Evolutionary conservation across 2,113 vertebrate genomes (phyloP), one percentile per base, ranked within the genome.

Genomic region (Craseonycteris thonglongyai): DNA sequence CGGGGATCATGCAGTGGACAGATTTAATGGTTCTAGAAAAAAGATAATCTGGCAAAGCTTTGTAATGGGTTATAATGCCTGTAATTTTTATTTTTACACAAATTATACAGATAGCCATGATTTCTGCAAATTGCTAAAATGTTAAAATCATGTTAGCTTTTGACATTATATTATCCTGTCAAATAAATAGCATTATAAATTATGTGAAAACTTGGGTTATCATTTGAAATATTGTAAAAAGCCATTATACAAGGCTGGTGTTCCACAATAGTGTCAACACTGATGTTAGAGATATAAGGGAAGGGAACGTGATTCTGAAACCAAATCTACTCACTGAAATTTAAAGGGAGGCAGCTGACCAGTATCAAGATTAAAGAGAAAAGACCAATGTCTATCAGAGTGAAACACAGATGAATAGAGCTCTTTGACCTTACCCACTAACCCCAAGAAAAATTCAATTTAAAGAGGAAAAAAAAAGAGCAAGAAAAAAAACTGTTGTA

Each of bases 181-280:
- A 93, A 82, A 87, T 65, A 96, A 88, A 45, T 38, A 90, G 24
- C 56, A 59, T 58, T 91, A 65, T 38, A 61, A 88, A 78, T 66
- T 33, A 47, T 28, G 1, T 38, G 42, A 61, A 84, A 92, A 61
- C 11, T 26, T 85, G 26, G 14, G 7, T 61, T 92, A 45, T 30
- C 42, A 30, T 80, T 61, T 80, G 16, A 66, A 89, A 61, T 19
- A 54, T 30, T 84, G 2, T 68, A 24, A 80, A 82, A 61, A 68
- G 12, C 72, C 68, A 65, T 45, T 35, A 33, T 19, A 10, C 24
- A 61, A 74, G 9, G 26, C 35, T 65, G 24, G 11, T 65, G 42
- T 54, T 33, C 45, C 19, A 33, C 28, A 51, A 47, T 0, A 69
- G 18, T 6, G 6, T 91, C 42, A 38, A n/a, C 2, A n/a, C 2